Evolutionary conservation across 1,140 invertebrate species (phyloP).

Genomic region (Diploscapter pachys): DNA sequence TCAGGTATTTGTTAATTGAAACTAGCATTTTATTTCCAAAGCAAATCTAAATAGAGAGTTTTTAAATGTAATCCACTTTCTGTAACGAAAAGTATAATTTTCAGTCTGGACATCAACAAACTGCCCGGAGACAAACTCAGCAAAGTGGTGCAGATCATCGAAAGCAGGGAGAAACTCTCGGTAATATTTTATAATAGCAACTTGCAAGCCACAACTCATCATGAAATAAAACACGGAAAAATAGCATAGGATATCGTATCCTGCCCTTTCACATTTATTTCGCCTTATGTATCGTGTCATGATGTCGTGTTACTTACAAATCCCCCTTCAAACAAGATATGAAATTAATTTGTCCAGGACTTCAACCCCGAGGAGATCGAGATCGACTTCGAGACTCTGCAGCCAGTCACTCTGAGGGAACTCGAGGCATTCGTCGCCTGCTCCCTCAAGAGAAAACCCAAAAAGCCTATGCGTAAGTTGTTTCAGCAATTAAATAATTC

Average conservation of each 20-base stretch:
- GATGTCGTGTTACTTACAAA: too few relatives aligned
- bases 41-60: too few relatives aligned
- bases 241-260: too few relatives aligned
- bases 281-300: too few relatives aligned
- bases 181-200: not conserved
- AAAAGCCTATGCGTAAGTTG: conserved; percentile 68
- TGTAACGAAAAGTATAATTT: conserved; percentile 37
- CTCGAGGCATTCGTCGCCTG: conserved; percentile 95
- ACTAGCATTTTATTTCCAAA: too few relatives aligned
- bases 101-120: conserved; percentile 98
- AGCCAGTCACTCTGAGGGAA: conserved; percentile 93
- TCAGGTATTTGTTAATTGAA: not conserved
- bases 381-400: conserved; percentile 98
- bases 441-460: conserved; percentile 94
- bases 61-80: too few relatives aligned
- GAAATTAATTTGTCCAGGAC: conserved; percentile 66
- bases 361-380: conserved; percentile 99
- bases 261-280: too few relatives aligned
- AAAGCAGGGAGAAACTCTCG: conserved; percentile 65
- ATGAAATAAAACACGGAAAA: too few relatives aligned
- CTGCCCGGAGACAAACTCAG: conserved; percentile 97
- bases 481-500: too few relatives aligned
- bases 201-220: too few relatives aligned
- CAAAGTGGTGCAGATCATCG: conserved; percentile 96
- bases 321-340: too few relatives aligned